Conservation (phyloP, 2,888 invertebrate species). For the Nemoura dubitans region DNA sequence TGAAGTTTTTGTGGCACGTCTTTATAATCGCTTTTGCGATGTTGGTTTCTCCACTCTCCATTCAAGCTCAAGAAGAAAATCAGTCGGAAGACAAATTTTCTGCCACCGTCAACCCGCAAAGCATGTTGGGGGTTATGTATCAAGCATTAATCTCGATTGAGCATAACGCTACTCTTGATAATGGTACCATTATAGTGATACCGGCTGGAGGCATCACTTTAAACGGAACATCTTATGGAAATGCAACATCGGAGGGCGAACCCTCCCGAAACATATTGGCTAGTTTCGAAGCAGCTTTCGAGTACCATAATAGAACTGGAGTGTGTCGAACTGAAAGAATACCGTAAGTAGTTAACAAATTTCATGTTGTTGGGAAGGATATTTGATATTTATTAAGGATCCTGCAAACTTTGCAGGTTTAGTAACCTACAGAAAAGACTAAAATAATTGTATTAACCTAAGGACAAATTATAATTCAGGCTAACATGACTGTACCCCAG, state of each 20-base stretch:
- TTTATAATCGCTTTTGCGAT: not conserved
- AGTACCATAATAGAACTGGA: conserved; percentile 33
- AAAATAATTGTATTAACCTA: too few relatives aligned
- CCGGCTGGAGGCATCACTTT: not conserved
- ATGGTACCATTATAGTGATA: conserved; percentile 25
- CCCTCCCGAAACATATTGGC: conserved; percentile 1
- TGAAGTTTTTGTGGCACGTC: not conserved
- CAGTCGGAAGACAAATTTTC: not conserved
- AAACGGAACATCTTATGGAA: conserved; percentile 1
- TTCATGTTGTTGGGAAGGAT: not conserved
- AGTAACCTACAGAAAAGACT: too few relatives aligned
- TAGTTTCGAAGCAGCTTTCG: conserved; percentile 33
- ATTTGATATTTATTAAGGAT: not conserved
- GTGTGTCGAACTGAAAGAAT: conserved; percentile 32
- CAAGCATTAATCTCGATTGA: conserved; percentile 18
- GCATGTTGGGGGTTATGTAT: conserved; percentile 17
- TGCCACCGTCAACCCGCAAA: not conserved
- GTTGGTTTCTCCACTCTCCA: not conserved
- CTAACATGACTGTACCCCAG: too few relatives aligned
- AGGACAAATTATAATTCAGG: too few relatives aligned
- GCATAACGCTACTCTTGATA: not conserved
- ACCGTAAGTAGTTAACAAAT: conserved; percentile 1
- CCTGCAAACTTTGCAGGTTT: too few relatives aligned
- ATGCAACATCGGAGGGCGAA: not conserved
- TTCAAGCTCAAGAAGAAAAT: not conserved